phyloP scores from a whole-genome alignment of 2,113 vertebrate genomes.

The Athene noctua region DNA sequence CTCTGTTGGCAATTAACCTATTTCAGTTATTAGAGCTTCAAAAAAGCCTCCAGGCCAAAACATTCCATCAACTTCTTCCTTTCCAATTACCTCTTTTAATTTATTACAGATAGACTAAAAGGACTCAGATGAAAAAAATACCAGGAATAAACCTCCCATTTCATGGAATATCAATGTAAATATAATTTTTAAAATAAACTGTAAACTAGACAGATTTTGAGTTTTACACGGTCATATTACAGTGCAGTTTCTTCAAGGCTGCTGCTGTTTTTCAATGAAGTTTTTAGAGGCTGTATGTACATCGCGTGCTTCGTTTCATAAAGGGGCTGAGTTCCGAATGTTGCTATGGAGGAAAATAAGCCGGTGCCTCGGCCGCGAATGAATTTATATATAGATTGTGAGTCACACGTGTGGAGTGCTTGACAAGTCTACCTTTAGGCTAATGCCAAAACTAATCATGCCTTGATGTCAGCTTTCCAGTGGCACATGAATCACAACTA shows the following conservation, averaged over 20 bases:
- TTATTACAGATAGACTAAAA: background rate
- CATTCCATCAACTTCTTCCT: constrained; percentile 42
- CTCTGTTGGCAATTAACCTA: constrained; percentile 16
- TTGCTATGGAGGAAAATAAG: constrained; percentile 31
- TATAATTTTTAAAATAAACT: background rate
- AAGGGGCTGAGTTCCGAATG: background rate
- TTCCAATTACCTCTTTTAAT: background rate
- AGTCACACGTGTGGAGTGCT: constrained; percentile 13
- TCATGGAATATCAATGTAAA: background rate
- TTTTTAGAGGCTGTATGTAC: background rate
- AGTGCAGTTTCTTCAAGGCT: background rate
- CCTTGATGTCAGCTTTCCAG: background rate
- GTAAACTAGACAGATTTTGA: background rate
- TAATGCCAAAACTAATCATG: background rate
- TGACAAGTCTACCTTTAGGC: background rate
- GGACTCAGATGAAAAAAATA: background rate
- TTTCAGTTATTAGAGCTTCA: background rate
- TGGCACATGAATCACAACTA: background rate
- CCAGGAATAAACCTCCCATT: background rate
- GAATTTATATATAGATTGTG: background rate
- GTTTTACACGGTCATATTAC: background rate
- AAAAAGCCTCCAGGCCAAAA: constrained; percentile 45
- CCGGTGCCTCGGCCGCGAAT: background rate
- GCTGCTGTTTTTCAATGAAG: background rate
- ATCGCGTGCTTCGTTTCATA: background rate